A percentile compares a stretch with the other conserved stretches of the same genome.
phyloP scores from a whole-genome alignment of 1,140 invertebrate species.

The Wasmannia auropunctata region DNA sequence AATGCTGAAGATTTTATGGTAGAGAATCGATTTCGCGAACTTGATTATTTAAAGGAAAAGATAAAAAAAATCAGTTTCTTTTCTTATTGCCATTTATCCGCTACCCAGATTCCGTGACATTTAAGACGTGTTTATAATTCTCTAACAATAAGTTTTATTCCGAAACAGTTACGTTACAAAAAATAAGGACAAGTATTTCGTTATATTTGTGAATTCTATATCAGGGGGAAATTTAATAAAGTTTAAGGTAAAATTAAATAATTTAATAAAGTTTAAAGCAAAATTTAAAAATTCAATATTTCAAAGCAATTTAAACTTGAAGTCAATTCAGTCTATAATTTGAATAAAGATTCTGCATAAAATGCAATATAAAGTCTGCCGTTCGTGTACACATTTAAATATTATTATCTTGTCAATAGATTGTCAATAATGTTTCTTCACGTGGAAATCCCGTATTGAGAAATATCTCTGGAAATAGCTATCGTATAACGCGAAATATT shows the following conservation, averaged over 20 bases:
- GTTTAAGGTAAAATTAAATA: not conserved
- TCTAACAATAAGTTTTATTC: not conserved
- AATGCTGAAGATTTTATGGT: not conserved
- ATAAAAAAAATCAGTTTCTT: not conserved
- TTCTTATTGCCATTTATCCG: not conserved
- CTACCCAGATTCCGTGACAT: not conserved
- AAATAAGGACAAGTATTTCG: not conserved
- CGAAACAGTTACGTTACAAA: not conserved
- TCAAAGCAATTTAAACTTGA: not conserved
- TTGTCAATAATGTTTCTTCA: not conserved
- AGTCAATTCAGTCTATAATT: not conserved
- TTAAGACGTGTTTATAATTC: not conserved
- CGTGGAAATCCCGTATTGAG: not conserved
- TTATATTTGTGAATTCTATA: not conserved
- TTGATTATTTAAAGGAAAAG: not conserved
- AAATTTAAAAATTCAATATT: not conserved
- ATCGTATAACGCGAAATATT: not conserved
- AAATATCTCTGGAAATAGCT: not conserved
- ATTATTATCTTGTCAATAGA: not conserved
- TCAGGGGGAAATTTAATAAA: constrained; percentile 13
- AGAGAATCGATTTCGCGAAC: not conserved
- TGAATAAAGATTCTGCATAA: not conserved
- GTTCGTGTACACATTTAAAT: not conserved
- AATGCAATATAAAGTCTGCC: not conserved
- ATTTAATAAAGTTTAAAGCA: not conserved